phyloP scores from a whole-genome alignment of 2,797 vertebrate genomes.

The Kryptolebias ocellatus region DNA sequence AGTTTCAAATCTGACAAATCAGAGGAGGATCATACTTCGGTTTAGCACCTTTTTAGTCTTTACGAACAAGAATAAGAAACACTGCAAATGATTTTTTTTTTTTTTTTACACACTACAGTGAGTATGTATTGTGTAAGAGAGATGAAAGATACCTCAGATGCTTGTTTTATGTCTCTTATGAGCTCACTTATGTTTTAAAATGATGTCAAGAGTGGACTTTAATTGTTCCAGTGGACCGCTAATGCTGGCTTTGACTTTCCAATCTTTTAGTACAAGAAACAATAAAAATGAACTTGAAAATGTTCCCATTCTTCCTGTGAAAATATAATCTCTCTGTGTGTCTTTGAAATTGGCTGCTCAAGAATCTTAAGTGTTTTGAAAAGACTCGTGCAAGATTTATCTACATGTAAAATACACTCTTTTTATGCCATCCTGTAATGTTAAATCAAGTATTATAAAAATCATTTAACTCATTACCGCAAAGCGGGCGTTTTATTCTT shows the following conservation, averaged over 20 bases:
- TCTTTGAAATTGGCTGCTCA: slow-evolving; percentile 66
- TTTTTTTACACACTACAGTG: slow-evolving; percentile 15
- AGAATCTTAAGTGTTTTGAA: slow-evolving; percentile 48
- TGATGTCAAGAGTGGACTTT: slow-evolving; percentile 79
- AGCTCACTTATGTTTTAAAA: slow-evolving; percentile 71
- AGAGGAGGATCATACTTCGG: slow-evolving; percentile 19
- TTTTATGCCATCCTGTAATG: slow-evolving; percentile 58
- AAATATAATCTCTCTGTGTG: slow-evolving; percentile 49
- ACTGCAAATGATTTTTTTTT: slow-evolving; percentile 14
- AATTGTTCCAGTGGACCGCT: slow-evolving; percentile 53
- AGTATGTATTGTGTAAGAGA: slow-evolving; percentile 26
- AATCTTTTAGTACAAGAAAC: slow-evolving; percentile 54
- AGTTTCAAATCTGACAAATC: slow-evolving; percentile 47
- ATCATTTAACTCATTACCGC: slow-evolving; percentile 58
- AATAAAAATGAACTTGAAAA: slow-evolving; percentile 47
- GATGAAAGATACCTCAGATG: slow-evolving; percentile 69
- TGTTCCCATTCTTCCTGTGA: slow-evolving; percentile 30
- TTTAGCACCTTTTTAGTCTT: slow-evolving; percentile 31
- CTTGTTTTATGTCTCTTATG: slow-evolving; percentile 61
- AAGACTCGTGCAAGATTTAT: slow-evolving; percentile 60
- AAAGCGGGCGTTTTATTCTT: slow-evolving; percentile 16
- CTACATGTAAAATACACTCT: slow-evolving; percentile 59
- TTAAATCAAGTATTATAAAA: slow-evolving; percentile 71
- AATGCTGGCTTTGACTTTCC: slow-evolving; percentile 52
- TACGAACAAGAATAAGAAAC: slow-evolving; percentile 34